Base-by-base conservation (phyloP, 2,888 invertebrate genomes). In the Vanessa cardui region DNA sequence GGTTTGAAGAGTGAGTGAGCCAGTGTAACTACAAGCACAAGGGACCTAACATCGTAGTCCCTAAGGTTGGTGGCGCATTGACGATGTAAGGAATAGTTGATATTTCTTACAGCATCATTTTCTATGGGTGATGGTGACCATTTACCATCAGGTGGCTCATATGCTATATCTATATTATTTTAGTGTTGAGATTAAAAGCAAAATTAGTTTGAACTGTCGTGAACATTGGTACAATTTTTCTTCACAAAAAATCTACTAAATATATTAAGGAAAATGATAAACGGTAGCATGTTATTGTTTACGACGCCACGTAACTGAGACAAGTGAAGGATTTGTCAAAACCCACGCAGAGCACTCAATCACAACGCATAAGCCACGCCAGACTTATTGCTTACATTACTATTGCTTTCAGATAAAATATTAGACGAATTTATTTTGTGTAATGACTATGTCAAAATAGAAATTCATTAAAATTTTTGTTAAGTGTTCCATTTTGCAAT, bases 361-460 rank as follows among this genome's bases (percentile, higher is more conserved):
- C 78, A 81, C 78, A 77, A 77, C 73, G 74, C 72, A 77, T 80
- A 79, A 74, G 74, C 74, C 76, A 61, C 58, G 45, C 39, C 9
- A 46, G 59, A 59, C 21, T 15, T 58, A 58, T 44, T 64, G 64
- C 58, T 64, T 59, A 50, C 44, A 49, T 49, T 58, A 64, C 21
- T 66, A 56, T 66, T 61, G 60, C 65, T 26, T 46, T 46, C 31
- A 16, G 26, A 56, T 56, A 47, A 33, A 56, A 50, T 26, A 60
- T 52, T 44, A 33, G 12, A 39, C 39, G 58, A 8, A 44, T 65
- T 39, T 61, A 46, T 56, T 66, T 66, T 2, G 46, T 46, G 46
- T n/a, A 46, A 46, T 46, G 46, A 46, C 6, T 39, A 39, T 50
- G n/a, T 52, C 52, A 26, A 33, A 8, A 31, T 6, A 20, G 50